phyloP scores from a whole-genome alignment of 2,888 invertebrate genomes.

The Eupithecia tripunctaria region DNA sequence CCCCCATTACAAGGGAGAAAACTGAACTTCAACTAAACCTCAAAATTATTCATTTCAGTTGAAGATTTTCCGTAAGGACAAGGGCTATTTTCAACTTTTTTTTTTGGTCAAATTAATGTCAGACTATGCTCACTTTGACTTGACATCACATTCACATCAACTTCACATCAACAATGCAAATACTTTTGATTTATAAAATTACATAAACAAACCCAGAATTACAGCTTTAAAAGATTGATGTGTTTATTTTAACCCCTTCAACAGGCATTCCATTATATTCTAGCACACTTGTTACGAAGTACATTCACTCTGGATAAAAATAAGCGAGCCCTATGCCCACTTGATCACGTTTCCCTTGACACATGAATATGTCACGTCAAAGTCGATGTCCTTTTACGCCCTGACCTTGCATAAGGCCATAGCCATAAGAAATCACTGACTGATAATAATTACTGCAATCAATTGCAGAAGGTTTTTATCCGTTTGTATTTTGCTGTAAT shows the following conservation, averaged over 20 bases:
- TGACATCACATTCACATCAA: too few relatives aligned
- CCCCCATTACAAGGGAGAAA: too few relatives aligned
- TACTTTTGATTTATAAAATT: too few relatives aligned
- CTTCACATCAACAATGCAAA: too few relatives aligned
- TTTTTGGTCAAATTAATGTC: too few relatives aligned
- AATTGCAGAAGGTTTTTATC: slow-evolving; percentile 27
- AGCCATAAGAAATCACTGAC: slow-evolving; percentile 35
- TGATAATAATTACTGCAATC: slow-evolving; percentile 32
- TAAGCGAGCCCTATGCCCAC: slow-evolving; percentile 49
- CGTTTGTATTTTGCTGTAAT: slow-evolving; percentile 23
- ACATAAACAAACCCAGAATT: not conserved
- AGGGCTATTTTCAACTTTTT: too few relatives aligned
- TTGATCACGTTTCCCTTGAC: slow-evolving; percentile 72
- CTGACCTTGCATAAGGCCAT: slow-evolving; percentile 60
- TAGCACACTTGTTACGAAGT: not conserved
- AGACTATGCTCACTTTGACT: too few relatives aligned
- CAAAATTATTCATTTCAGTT: too few relatives aligned
- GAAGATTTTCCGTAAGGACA: too few relatives aligned
- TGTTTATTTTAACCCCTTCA: not conserved
- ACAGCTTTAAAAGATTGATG: not conserved
- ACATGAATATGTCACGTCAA: slow-evolving; percentile 54
- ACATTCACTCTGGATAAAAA: slow-evolving; percentile 41
- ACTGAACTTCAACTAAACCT: too few relatives aligned
- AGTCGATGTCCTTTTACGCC: slow-evolving; percentile 66
- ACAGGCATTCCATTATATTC: not conserved